Evolutionary conservation across 2,797 vertebrate species (phyloP), one percentile per base, ranked within the genome.

Genomic region (Pelochelys cantorii): DNA sequence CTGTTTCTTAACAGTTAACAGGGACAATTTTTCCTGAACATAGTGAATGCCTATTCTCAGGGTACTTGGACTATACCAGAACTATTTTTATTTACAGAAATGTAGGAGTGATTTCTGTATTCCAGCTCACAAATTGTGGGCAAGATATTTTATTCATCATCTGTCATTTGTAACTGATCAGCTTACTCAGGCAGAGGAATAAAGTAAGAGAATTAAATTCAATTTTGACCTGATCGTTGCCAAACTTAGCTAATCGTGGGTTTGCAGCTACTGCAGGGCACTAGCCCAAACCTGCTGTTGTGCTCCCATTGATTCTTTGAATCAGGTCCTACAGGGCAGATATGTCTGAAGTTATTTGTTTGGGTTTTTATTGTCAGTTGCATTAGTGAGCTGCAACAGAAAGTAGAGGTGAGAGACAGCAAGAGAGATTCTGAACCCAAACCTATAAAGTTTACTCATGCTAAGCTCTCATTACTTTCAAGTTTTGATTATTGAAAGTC

Each of bases 281-380:
- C 57, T 56, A 7, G n/a, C 20, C 17, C 48, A 78, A 82, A 79
- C 4, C 5, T 54, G 11, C 55, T 23, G 5, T 78, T 65, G 2
- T 2, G n/a, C 14, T 85, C 34, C 34, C 20, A 34, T n/a, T 37
- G 34, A 71, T 15, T 2, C 48, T 86, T 52, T 74, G 12, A 25
- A 10, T 89, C 17, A 42, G 57, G 37, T 2, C 5, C 10, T 18
- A 48, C 2, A 53, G 12, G 3, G 1, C 77, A 10, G 79, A 79
- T 81, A n/a, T 74, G 23, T 11, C 4, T 77, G 27, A 86, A 62
- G 37, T 83, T 75, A 93, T 86, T 37, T 85, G 65, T 77, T 71
- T 71, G 18, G 22, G 10, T 68, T 25, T 75, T 48, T 27, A 12
- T 77, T 29, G 42, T 48, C 23, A 86, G 80, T 68, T 5, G 6